Percentiles rank a stretch among this genome's conserved stretches.
phyloP scores from a whole-genome alignment of 2,888 invertebrate genomes.

The Andrena camellia region DNA sequence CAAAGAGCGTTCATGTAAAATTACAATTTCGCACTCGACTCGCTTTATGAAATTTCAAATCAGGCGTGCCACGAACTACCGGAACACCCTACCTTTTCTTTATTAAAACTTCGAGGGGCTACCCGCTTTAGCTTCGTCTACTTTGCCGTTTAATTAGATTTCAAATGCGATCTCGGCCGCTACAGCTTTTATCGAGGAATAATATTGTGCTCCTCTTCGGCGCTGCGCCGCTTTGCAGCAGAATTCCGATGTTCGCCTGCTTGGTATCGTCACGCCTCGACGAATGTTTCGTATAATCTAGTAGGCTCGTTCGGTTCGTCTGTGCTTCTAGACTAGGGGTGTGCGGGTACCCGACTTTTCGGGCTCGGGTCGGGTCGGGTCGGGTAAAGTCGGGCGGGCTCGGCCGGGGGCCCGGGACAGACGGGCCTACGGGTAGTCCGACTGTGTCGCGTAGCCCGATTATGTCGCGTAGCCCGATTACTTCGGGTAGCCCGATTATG shows the following conservation, averaged over 20 bases:
- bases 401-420: too few relatives aligned
- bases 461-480: too few relatives aligned
- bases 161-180: not conserved
- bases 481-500: too few relatives aligned
- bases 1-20: conserved; percentile 11
- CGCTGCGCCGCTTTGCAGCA: not conserved
- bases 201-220: not conserved
- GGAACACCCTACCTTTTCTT: not conserved
- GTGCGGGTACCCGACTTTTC: too few relatives aligned
- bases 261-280: not conserved
- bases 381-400: too few relatives aligned
- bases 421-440: too few relatives aligned
- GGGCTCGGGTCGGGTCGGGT: too few relatives aligned
- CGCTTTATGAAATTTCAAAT: conserved; percentile 25
- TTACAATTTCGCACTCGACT: conserved; percentile 15
- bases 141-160: conserved; percentile 7
- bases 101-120: conserved; percentile 29
- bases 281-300: not conserved
- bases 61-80: conserved; percentile 1
- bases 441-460: too few relatives aligned
- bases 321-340: not conserved
- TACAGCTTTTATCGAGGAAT: not conserved
- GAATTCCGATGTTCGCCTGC: not conserved
- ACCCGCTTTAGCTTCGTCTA: not conserved
- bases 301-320: not conserved